Conservation (phyloP, 2,113 vertebrate species). For the Ctenodactylus gundi region DNA sequence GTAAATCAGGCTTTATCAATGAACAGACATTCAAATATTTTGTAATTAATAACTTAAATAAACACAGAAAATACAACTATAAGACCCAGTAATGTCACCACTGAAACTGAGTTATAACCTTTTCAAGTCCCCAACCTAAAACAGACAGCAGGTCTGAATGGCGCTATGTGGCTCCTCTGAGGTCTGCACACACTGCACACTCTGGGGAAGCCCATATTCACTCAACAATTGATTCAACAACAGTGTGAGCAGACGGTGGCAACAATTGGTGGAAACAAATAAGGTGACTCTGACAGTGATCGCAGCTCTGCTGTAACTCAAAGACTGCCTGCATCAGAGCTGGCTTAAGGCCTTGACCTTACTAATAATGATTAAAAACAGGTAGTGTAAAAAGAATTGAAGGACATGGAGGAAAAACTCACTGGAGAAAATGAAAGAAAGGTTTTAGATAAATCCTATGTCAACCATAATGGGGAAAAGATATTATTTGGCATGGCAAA, state of each 20-base stretch:
- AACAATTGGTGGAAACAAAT: conserved; percentile 57
- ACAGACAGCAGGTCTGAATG: background rate
- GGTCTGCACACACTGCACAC: background rate
- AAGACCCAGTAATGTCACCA: background rate
- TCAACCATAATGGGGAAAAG: background rate
- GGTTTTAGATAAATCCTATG: background rate
- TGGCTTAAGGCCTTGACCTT: background rate
- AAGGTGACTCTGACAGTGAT: conserved; percentile 21
- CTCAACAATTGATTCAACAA: conserved; percentile 12
- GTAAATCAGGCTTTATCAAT: conserved; percentile 1
- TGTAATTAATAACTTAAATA: background rate
- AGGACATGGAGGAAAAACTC: background rate
- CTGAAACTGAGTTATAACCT: background rate
- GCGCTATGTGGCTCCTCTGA: background rate
- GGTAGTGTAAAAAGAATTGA: background rate
- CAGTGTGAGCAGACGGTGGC: conserved; percentile 36
- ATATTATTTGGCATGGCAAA: background rate
- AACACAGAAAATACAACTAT: background rate
- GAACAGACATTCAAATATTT: background rate
- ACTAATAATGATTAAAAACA: conserved; percentile 66
- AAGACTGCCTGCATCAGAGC: conserved; percentile 22
- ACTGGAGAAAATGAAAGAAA: background rate
- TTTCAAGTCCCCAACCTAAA: background rate
- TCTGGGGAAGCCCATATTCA: background rate
- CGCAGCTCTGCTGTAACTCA: conserved; percentile 8